Evolutionary conservation across 2,888 invertebrate species (phyloP), one percentile per base, ranked within the genome.

Genomic region (Sturmia bella): DNA sequence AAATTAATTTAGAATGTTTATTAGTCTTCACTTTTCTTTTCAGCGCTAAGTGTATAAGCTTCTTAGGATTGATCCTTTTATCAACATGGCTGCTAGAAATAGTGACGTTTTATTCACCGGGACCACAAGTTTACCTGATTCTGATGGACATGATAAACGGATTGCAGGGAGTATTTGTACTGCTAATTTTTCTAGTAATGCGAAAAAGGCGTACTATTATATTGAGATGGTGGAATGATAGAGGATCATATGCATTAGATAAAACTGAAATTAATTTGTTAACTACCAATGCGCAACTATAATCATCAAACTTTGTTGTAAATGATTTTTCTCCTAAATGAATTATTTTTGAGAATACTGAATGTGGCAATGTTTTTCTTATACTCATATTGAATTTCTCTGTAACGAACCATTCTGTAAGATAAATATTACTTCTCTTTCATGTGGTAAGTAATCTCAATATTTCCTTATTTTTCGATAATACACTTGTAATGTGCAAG

Each of bases 31-130:
- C 9, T 32, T 32, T 32, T 9, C 7, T 7, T 80, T 86, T 32
- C 61, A 91, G 91, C 72, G 89, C 90, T 19, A 90, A 89, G 79
- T 90, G 90, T 79, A 89, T 90, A 0, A 87, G 88, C 24, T 85
- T 94, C 45, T 91, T 95, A 6, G 94, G 94, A 70, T 91, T 93
- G 79, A 92, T 95, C 81, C 94, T 95, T 93, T 94, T 94, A 0
- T 90, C 94, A 9, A 94, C 94, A 63, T 95, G 95, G 95, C 91
- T 93, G 37, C 92, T 95, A 88, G 95, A 95, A 89, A 92, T 95
- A 83, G 92, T 95, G 0, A 94, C 95, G 0, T 95, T 63, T 63
- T 91, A 91, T 89, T 89, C 89, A 13, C 88, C 89, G 13, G 87
- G 88, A 9, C 87, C 86, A 3, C 86, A 86, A 68, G 86, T 86